Base-by-base conservation (phyloP, 2,888 invertebrate genomes). In the Eupithecia insigniata region DNA sequence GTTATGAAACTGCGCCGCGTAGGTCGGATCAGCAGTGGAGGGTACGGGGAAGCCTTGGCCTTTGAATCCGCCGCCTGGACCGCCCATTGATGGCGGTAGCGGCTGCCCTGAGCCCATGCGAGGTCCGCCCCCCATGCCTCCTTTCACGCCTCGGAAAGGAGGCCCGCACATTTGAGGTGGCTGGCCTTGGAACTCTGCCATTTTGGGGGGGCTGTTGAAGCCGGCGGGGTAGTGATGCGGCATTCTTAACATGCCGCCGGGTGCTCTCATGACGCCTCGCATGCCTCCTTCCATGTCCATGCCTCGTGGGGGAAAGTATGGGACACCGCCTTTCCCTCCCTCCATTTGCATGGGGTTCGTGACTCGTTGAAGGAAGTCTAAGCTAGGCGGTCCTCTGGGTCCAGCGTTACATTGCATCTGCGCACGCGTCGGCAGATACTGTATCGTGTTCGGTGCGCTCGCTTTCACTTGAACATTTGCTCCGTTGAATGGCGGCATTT, bases 361-460 rank as follows among this genome's bases (percentile, higher is more conserved):
- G 84, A 97, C 98, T 73, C 98, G 95, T 83, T 98, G 98, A 71
- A 98, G 93, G 91, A 98, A 98, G 84, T 98, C 98, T 78, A 98
- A 94, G 90, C 98, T 97, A 58, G 98, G 98, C 7, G 98, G 98
- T 14, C 97, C 97, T 62, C 98, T 94, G 0, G 97, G 97, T 69
- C 95, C 96, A 39, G 95, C 94, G 75, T 95, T 95, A 84, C 96
- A 96, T 16, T 96, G 95, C 83, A 96, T 96, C 87, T 98, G 98
- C n/a, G 99, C 98, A 91, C 98, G 96, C 68, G 98, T 98, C 30
- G 99, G 99, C 89, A 99, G 96, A 95, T 99, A 99, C 95, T 99
- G 99, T 87, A 99, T 99, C 51, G 99, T 99, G 91, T 99, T 99
- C 0, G 99, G 99, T 16, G 99, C 98, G 90, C 98, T 98, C 14